Percentiles rank a stretch among this genome's conserved stretches.
Evolutionary conservation across 2,113 vertebrate species (phyloP).

Genomic region (Chaetodon trifascialis): DNA sequence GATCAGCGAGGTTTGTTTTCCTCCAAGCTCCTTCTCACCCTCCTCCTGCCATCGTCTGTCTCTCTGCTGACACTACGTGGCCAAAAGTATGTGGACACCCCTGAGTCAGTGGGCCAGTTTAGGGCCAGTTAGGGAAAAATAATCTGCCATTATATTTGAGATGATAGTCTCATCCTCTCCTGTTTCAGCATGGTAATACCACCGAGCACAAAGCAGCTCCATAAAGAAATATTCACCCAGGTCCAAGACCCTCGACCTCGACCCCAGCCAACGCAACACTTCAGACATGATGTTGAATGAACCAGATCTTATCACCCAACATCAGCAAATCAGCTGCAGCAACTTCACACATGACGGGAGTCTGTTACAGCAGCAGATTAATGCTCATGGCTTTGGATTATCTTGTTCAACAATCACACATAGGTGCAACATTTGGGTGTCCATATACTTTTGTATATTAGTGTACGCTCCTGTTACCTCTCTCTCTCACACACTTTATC

Average conservation of each 20-base stretch:
- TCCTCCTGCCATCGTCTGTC: background rate
- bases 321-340: background rate
- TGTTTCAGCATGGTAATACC: background rate
- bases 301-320: background rate
- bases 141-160: too few relatives aligned
- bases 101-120: too few relatives aligned
- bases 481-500: background rate
- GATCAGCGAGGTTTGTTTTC: slow-evolving; percentile 30
- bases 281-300: background rate
- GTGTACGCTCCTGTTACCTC: background rate
- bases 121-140: background rate
- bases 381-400: background rate
- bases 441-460: background rate
- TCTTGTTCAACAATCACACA: background rate
- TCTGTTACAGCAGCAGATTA: background rate
- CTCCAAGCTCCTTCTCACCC: background rate
- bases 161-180: background rate
- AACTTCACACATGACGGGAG: background rate
- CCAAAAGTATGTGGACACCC: background rate
- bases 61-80: background rate
- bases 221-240: background rate
- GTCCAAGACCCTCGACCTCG: background rate
- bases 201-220: background rate
- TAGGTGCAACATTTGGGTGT: background rate
- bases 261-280: background rate